phyloP scores from a whole-genome alignment of 2,113 vertebrate genomes.

The Mesembrinibis cayennensis region DNA sequence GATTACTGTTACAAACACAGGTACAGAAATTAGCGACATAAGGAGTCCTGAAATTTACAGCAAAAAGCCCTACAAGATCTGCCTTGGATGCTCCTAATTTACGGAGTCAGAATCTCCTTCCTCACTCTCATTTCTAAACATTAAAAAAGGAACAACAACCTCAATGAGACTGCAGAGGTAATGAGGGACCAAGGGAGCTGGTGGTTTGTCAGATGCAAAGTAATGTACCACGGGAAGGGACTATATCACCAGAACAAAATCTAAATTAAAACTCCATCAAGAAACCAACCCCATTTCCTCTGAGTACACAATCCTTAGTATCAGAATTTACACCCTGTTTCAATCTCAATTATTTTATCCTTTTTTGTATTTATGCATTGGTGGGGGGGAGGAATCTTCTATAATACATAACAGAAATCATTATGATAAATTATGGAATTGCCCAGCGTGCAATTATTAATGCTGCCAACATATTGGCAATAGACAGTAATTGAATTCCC shows the following conservation, averaged over 20 bases:
- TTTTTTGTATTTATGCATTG: not conserved
- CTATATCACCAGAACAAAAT: constrained; percentile 37
- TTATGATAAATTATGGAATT: constrained; percentile 67
- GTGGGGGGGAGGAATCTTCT: not conserved
- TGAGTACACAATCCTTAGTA: constrained; percentile 14
- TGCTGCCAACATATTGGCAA: constrained; percentile 37
- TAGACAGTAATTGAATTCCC: constrained; percentile 36
- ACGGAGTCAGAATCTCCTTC: not conserved
- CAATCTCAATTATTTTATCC: constrained; percentile 53
- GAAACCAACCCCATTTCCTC: constrained; percentile 56
- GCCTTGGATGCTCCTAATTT: not conserved
- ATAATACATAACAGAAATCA: constrained; percentile 36
- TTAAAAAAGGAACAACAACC: not conserved
- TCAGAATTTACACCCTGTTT: constrained; percentile 44
- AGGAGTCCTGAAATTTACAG: not conserved
- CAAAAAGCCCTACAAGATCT: not conserved
- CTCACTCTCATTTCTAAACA: constrained; percentile 9
- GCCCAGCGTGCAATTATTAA: constrained; percentile 46
- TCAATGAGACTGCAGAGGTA: constrained; percentile 1
- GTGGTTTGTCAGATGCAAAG: constrained; percentile 33
- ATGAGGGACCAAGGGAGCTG: constrained; percentile 36
- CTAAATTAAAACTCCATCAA: constrained; percentile 60
- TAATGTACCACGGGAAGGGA: constrained; percentile 44
- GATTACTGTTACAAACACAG: not conserved
- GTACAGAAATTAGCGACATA: not conserved